These are phyloP conservation scores for Drosophila mimica DNA, from an alignment of 2,888 invertebrate genomes.

Conservation along the genomic window DNA sequence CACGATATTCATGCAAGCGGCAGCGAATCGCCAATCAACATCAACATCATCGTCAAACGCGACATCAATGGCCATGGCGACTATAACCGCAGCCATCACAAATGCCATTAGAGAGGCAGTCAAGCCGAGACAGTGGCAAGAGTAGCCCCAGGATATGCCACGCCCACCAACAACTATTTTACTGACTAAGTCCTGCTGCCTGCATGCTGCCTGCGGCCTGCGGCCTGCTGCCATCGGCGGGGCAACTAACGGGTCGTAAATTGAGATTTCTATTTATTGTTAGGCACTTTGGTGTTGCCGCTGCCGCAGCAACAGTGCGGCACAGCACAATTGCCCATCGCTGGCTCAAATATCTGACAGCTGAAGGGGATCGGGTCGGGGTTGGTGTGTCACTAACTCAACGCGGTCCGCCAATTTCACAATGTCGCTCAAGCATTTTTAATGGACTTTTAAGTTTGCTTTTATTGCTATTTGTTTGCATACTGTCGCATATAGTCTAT, in stretches of 20 bases:
- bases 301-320: slow-evolving; percentile 28
- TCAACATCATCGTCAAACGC: slow-evolving; percentile 74
- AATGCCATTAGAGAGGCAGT: slow-evolving; percentile 75
- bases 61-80: slow-evolving; percentile 49
- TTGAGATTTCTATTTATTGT: slow-evolving; percentile 80
- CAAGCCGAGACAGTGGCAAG: slow-evolving; percentile 17
- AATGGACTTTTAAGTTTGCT: slow-evolving; percentile 81
- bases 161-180: slow-evolving; percentile 43
- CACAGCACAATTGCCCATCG: slow-evolving; percentile 12
- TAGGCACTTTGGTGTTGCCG: slow-evolving; percentile 55
- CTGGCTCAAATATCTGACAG: slow-evolving; percentile 45
- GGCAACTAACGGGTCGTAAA: slow-evolving; percentile 75
- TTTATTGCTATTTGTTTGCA: slow-evolving; percentile 68
- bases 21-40: slow-evolving; percentile 77
- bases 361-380: not conserved
- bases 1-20: slow-evolving; percentile 54
- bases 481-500: slow-evolving; percentile 7
- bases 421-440: slow-evolving; percentile 75
- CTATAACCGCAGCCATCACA: slow-evolving; percentile 78
- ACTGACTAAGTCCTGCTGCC: slow-evolving; percentile 5
- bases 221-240: slow-evolving; percentile 20
- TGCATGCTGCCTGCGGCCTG: slow-evolving; percentile 1
- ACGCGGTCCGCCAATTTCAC: slow-evolving; percentile 67
- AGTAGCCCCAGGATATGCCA: not conserved
- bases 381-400: slow-evolving; percentile 53